Evolutionary conservation across 2,797 vertebrate genomes (phyloP).

Genomic region (Psittacula echo): DNA sequence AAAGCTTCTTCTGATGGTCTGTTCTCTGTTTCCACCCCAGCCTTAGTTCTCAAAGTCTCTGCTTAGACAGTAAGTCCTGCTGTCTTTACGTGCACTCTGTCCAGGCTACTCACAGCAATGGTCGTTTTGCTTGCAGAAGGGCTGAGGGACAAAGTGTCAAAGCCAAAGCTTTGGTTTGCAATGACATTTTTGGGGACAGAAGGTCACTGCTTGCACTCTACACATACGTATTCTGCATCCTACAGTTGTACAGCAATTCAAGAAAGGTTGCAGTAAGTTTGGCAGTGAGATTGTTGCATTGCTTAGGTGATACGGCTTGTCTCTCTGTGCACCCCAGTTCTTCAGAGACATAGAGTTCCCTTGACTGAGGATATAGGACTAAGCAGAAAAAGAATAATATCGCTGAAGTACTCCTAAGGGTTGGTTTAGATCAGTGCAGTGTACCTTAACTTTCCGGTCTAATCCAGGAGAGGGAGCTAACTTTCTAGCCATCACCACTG

Average conservation of each 20-base stretch:
- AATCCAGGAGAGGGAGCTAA: conserved; percentile 68
- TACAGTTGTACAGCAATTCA: neutral
- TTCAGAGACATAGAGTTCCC: neutral
- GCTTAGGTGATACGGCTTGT: neutral
- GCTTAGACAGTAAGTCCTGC: neutral
- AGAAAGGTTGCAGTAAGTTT: neutral
- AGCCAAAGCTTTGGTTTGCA: neutral
- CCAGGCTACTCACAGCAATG: neutral
- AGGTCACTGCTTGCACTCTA: neutral
- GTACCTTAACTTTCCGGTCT: neutral
- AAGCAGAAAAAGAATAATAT: neutral
- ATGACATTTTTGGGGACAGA: neutral
- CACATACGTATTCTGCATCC: neutral
- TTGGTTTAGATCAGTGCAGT: neutral
- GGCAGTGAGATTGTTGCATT: neutral
- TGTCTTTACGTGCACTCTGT: neutral
- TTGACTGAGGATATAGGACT: neutral
- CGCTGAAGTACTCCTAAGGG: fast-evolving
- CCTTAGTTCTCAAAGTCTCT: neutral
- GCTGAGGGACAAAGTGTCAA: neutral
- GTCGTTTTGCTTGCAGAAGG: neutral
- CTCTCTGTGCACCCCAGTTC: neutral
- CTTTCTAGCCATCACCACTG: conserved; percentile 19
- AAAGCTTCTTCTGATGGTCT: neutral
- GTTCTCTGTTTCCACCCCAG: neutral